Evolutionary conservation across 2,888 invertebrate species (phyloP).

Genomic region (Drosophila aldrichi): DNA sequence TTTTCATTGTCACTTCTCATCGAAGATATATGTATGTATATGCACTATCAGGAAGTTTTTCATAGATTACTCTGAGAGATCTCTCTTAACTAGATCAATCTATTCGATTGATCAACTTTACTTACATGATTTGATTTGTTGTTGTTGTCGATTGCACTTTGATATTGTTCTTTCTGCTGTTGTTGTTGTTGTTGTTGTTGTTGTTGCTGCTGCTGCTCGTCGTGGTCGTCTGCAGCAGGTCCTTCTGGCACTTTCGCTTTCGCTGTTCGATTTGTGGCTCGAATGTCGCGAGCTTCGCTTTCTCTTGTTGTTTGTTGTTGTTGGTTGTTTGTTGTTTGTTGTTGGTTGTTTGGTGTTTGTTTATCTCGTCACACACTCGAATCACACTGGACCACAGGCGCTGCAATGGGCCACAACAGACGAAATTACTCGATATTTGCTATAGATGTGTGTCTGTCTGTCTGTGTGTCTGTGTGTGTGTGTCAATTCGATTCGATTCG

Average conservation of each 20-base stretch:
- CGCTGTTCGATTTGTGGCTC: constrained; percentile 1
- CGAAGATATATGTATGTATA: too few relatives aligned
- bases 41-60: too few relatives aligned
- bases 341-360: constrained; percentile 10
- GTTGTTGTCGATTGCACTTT: constrained; percentile 23
- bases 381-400: constrained; percentile 32
- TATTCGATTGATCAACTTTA: not conserved
- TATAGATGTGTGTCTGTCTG: not conserved
- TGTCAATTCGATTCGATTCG: too few relatives aligned
- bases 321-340: not conserved
- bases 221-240: constrained; percentile 14
- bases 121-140: constrained; percentile 13
- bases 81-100: not conserved
- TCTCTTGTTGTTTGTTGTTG: not conserved
- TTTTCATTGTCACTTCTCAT: too few relatives aligned
- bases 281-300: constrained; percentile 2
- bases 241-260: constrained; percentile 38
- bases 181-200: constrained; percentile 5
- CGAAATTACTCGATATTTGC: constrained; percentile 5
- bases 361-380: constrained; percentile 15
- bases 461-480: not conserved
- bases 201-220: not conserved
- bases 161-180: constrained; percentile 5
- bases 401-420: constrained; percentile 9
- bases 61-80: not conserved